Evolutionary conservation across 2,113 vertebrate species (phyloP).

Genomic region (Columba janthina): DNA sequence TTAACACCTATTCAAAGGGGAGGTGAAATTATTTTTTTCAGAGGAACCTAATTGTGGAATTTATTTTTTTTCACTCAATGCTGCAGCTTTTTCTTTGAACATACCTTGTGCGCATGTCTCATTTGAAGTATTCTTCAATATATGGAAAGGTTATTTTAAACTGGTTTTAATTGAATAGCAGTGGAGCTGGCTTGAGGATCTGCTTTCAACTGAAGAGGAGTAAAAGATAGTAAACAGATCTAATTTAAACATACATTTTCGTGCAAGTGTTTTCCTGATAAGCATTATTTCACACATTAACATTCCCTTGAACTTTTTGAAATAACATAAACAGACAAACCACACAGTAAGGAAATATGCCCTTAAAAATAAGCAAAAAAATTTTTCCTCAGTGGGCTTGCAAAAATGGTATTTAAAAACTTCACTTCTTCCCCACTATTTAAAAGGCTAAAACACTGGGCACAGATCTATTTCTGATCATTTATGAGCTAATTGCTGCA

Average conservation of each 20-base stretch:
- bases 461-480: slow-evolving; percentile 30
- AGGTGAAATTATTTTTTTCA: neutral
- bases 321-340: slow-evolving; percentile 41
- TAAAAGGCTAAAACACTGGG: neutral
- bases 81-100: neutral
- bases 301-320: slow-evolving; percentile 1
- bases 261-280: neutral
- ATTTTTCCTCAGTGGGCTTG: slow-evolving; percentile 6
- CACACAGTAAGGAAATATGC: slow-evolving; percentile 14
- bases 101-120: fast-evolving
- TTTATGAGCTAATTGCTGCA: slow-evolving; percentile 57
- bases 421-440: neutral
- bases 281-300: slow-evolving; percentile 19
- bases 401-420: slow-evolving; percentile 27
- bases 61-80: neutral
- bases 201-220: neutral
- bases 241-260: slow-evolving; percentile 21
- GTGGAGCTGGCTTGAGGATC: neutral
- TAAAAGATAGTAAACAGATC: slow-evolving; percentile 15
- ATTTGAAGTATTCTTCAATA: neutral
- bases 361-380: slow-evolving; percentile 48
- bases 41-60: neutral
- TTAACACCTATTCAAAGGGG: neutral
- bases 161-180: neutral
- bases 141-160: neutral